These are phyloP conservation scores for Theretra japonica DNA, from an alignment of 2,888 invertebrate species.

Conservation along the genomic window DNA sequence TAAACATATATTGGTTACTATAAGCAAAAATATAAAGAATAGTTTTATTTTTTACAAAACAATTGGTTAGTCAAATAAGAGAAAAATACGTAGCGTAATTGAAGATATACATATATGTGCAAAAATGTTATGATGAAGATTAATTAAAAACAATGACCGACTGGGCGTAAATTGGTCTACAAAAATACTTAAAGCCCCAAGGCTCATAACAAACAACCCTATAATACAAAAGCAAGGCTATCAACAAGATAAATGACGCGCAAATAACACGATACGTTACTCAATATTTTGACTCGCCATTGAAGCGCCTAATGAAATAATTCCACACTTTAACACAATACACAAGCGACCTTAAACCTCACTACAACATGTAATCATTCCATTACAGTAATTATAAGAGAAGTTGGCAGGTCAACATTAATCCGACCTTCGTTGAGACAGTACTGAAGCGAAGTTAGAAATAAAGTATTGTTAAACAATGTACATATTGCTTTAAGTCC, in stretches of 20 bases:
- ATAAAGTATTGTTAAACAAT: neutral
- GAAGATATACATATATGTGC: too few relatives aligned
- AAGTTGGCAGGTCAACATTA: slow-evolving; percentile 23
- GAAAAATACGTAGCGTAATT: too few relatives aligned
- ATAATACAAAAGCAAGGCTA: neutral
- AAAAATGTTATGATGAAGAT: too few relatives aligned
- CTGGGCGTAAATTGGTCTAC: too few relatives aligned
- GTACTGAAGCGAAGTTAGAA: neutral
- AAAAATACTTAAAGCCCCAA: too few relatives aligned
- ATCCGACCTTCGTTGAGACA: slow-evolving; percentile 24
- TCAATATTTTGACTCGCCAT: slow-evolving; percentile 16
- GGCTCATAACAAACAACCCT: neutral
- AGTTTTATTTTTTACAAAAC: too few relatives aligned
- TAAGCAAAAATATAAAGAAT: too few relatives aligned
- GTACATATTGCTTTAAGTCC: neutral
- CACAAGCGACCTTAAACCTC: slow-evolving; percentile 23
- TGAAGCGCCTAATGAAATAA: slow-evolving; percentile 10
- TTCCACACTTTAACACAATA: slow-evolving; percentile 21
- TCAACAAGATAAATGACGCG: neutral
- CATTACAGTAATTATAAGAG: slow-evolving; percentile 30
- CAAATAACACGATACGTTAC: slow-evolving; percentile 15
- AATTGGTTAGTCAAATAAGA: too few relatives aligned
- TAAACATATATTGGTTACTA: too few relatives aligned
- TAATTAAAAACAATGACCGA: too few relatives aligned
- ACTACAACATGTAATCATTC: slow-evolving; percentile 27